A percentile compares a stretch with the other conserved stretches of the same genome.
These are phyloP conservation scores for Myotis davidii DNA, from an alignment of 2,113 vertebrate species.

Conservation along the genomic window DNA sequence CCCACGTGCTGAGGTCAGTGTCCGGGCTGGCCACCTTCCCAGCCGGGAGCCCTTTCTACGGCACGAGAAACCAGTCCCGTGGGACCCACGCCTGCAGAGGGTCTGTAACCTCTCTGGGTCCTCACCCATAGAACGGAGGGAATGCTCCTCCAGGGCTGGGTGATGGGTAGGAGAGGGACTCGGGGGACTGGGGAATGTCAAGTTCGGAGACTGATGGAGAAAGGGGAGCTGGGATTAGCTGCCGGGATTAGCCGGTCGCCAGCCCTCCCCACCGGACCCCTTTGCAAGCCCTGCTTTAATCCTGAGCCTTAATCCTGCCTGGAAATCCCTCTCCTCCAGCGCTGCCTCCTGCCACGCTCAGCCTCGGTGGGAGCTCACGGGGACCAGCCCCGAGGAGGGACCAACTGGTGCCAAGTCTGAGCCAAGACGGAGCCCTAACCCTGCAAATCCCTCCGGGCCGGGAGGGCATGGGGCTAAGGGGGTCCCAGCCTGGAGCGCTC, in stretches of 20 bases:
- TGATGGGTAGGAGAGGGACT: conserved; percentile 11
- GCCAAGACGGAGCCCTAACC: background rate
- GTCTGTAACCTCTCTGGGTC: too few species aligned
- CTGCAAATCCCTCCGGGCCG: background rate
- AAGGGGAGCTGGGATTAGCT: conserved; percentile 67
- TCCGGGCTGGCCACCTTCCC: background rate
- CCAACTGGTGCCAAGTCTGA: background rate
- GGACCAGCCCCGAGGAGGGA: background rate
- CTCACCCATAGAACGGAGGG: background rate
- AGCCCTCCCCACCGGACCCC: conserved; percentile 61
- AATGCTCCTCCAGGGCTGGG: background rate
- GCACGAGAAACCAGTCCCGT: background rate
- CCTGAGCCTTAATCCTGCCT: conserved; percentile 75
- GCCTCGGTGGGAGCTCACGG: background rate
- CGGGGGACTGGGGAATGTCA: conserved; percentile 69
- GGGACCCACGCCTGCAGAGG: background rate
- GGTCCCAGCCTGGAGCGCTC: background rate
- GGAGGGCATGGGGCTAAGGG: background rate
- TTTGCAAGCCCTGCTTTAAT: conserved; percentile 69
- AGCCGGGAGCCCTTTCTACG: background rate
- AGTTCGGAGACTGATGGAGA: conserved; percentile 51
- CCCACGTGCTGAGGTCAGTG: background rate
- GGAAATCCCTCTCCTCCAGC: conserved; percentile 63
- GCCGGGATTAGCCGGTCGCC: conserved; percentile 68
- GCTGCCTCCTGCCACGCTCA: conserved; percentile 27